Evolutionary conservation across 2,113 vertebrate genomes (phyloP), one percentile per base, ranked within the genome.

Genomic region (Notarius quadriscutis): DNA sequence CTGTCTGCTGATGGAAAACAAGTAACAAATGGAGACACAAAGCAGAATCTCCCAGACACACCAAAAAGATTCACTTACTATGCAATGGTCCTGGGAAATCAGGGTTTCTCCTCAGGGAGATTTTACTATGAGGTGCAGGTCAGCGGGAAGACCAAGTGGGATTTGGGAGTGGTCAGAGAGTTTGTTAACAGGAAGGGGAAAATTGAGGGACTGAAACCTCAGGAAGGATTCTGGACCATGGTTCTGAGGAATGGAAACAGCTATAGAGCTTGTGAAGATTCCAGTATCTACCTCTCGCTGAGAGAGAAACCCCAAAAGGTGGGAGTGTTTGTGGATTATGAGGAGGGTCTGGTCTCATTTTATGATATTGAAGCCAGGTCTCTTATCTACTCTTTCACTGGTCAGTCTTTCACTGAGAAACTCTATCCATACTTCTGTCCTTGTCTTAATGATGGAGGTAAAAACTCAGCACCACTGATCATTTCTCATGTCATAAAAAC

Each of bases 351-450:
- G 81, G 62, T 69, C 62, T 67, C 81, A 22, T 83, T 83, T 83
- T 67, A 83, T 67, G 81, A 67, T 51, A 48, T 83, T 17, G 81
- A 83, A 48, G 50, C 25, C 15, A 53, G 14, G 50, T 65, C 48
- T 67, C 62, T 53, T 83, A 83, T 83, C 81, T 83, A 83, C 81
- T 83, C 81, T 83, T 83, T 67, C 62, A 83, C 81, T 83, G 62
- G 81, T 67, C 81, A 83, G 81, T 51, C 62, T 14, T 83, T 83
- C 48, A 83, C 60, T 67, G 81, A 83, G 41, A 83, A 67, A 83
- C 62, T 83, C 81, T 67, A 83, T 83, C 81, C 81, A 53, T 83
- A 67, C 48, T 67, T 83, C 25, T 6, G 62, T 65, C 81, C 81
- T 27, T 18, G 5, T 53, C 0, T 0, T 0, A 67, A 83, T 53